Base-by-base conservation (phyloP, 2,888 invertebrate species). In the Sphaerophoria taeniata region DNA sequence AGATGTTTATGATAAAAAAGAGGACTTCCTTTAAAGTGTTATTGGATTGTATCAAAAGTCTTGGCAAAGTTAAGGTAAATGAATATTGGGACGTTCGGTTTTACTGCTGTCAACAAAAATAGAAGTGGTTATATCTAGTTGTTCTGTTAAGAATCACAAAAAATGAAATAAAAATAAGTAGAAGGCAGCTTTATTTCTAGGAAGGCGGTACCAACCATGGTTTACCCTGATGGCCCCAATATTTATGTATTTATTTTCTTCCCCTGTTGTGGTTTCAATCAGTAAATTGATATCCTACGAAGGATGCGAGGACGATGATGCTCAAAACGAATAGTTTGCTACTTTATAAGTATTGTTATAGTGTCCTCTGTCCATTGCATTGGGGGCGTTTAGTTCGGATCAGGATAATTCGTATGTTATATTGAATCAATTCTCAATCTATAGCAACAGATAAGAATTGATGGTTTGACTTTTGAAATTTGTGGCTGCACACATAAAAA, bases 261-360 rank as follows among this genome's bases (percentile, higher is more conserved):
- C 47, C 34, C 43, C 43, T 56, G 63, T 81, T 76, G 74, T 79
- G 81, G 76, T 90, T 90, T 89, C 91, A 91, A 91, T 91, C 91
- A 91, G 90, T 89, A 91, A 91, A 91, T 91, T 91, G 91, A 91
- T 89, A 89, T 90, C 89, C 88, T 91, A 89, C 61, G 58, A 70
- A 73, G 73, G 67, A 84, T 80, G 79, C 45, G 74, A 74, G 33
- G 67, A 75, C 31, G 81, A 71, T 58, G 70, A 56, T 81, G 49
- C 63, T 76, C 61, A 56, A 69, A 63, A 69, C 51, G 70, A 81
- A 77, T 85, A 81, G 73, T 73, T 81, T 81, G 85, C 76, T 77
- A 85, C 81, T 81, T 76, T 77, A 58, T 72, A 53, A 76, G 63
- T 72, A n/a, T n/a, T n/a, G n/a, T n/a, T n/a, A n/a, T 75, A 69